phyloP scores from a whole-genome alignment of 1,140 invertebrate genomes.

The Sycophila sp. region DNA sequence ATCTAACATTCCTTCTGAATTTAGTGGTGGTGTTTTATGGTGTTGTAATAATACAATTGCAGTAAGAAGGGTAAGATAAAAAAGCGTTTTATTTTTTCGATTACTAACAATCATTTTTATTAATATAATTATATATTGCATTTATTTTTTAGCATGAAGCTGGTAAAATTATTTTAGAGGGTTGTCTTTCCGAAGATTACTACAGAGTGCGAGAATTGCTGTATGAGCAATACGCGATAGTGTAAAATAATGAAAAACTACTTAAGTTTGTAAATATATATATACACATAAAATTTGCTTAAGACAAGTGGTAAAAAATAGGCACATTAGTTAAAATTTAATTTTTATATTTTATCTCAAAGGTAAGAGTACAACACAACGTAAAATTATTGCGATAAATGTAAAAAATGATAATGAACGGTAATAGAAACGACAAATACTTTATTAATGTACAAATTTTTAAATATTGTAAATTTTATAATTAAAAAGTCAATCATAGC shows the following conservation, averaged over 20 bases:
- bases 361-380: too few relatives aligned
- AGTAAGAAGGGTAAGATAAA: conserved; percentile 82
- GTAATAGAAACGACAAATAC: too few relatives aligned
- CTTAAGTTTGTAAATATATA: not conserved
- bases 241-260: conserved; percentile 70
- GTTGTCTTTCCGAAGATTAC: conserved; percentile 93
- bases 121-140: conserved; percentile 9
- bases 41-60: conserved; percentile 94
- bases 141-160: conserved; percentile 80
- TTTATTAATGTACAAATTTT: too few relatives aligned
- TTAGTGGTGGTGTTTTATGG: conserved; percentile 92
- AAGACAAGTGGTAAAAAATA: too few relatives aligned
- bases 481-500: too few relatives aligned
- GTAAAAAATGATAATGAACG: too few relatives aligned
- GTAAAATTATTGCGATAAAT: too few relatives aligned
- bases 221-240: conserved; percentile 97
- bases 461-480: too few relatives aligned
- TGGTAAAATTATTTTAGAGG: conserved; percentile 93
- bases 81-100: too few relatives aligned
- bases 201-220: conserved; percentile 92
- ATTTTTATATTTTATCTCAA: conserved; percentile 1
- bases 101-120: conserved; percentile 14
- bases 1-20: conserved; percentile 91
- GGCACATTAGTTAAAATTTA: not conserved
- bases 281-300: too few relatives aligned